phyloP scores from a whole-genome alignment of 2,113 vertebrate genomes.

The Copsychus sechellarum region DNA sequence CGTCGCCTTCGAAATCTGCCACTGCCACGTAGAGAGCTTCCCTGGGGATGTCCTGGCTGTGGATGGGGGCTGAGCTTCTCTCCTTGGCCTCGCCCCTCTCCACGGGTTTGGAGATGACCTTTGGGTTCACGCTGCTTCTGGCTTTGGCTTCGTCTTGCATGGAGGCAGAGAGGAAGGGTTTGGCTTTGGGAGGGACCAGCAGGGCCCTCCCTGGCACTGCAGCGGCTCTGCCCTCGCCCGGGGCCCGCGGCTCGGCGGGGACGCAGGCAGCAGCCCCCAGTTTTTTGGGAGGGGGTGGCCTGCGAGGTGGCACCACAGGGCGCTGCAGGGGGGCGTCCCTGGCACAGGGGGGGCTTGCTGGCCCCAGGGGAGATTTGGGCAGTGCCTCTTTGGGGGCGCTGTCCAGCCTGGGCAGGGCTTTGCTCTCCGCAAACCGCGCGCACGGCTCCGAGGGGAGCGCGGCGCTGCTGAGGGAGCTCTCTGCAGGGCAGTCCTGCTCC shows the following conservation, averaged over 20 bases:
- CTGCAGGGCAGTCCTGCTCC: constrained; percentile 57
- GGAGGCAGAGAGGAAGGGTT: constrained; percentile 73
- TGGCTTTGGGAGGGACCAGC: constrained; percentile 89
- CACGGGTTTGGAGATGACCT: constrained; percentile 69
- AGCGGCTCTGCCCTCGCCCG: constrained; percentile 64
- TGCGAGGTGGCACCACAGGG: constrained; percentile 83
- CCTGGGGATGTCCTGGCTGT: constrained; percentile 60
- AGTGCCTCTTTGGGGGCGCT: constrained; percentile 54
- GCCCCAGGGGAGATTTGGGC: constrained; percentile 53
- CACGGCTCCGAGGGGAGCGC: constrained; percentile 34
- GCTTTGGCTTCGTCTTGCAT: constrained; percentile 79
- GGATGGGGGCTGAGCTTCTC: constrained; percentile 68
- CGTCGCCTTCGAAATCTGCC: constrained; percentile 93
- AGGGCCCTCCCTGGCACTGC: constrained; percentile 79
- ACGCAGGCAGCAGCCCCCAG: background rate
- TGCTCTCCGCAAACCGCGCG: constrained; percentile 67
- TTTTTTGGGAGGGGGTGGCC: constrained; percentile 96
- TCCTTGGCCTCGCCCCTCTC: constrained; percentile 82
- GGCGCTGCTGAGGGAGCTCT: constrained; percentile 50
- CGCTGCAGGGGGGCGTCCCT: constrained; percentile 74
- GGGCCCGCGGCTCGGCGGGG: constrained; percentile 75
- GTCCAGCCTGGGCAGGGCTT: constrained; percentile 75
- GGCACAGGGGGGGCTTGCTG: background rate
- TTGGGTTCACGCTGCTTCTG: constrained; percentile 76
- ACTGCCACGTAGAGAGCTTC: constrained; percentile 92